Evolutionary conservation across 2,113 vertebrate species (phyloP), one percentile per base, ranked within the genome.

Genomic region (Muscicapa adusta): DNA sequence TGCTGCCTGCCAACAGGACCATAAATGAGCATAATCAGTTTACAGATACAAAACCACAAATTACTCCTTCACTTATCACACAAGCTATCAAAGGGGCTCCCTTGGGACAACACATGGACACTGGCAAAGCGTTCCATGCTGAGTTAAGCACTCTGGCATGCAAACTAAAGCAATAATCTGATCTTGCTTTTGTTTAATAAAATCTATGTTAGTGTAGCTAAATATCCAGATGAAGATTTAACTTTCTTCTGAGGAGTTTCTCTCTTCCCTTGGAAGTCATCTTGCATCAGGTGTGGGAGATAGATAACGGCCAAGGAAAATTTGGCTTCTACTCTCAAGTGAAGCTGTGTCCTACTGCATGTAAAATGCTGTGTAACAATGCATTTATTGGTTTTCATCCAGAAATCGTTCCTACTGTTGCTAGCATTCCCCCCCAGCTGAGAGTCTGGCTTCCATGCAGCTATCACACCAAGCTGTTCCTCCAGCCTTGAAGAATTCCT

Each of bases 401-500:
- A 88, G 47, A 83, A 93, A 91, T 91, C 33, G 76, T 94, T 88
- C 88, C 82, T 83, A 77, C 85, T 74, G 75, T 88, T 93, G 31
- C 85, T 96, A 89, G 74, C 63, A 90, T 66, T 91, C 42, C 62
- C 42, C 61, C 18, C 95, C 88, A 96, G 63, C 95, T 95, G 94
- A 82, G 92, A 85, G 23, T 62, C 92, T 91, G 88, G 75, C 92
- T 93, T 93, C 75, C 92, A 70, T 16, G 3, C 51, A 77, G 62
- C 56, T 90, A 48, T 95, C 60, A 82, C 38, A 88, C 67, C 78
- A 88, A 90, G 62, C 82, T 88, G 72, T 77, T 96, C 38, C 29
- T 47, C 34, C 38, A 80, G 60, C 90, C 95, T 92, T 93, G 82
- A 95, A 93, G 67, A 96, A 94, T 95, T 94, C 93, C 95, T 89